phyloP scores from a whole-genome alignment of 2,113 vertebrate genomes.

The Lontra canadensis region DNA sequence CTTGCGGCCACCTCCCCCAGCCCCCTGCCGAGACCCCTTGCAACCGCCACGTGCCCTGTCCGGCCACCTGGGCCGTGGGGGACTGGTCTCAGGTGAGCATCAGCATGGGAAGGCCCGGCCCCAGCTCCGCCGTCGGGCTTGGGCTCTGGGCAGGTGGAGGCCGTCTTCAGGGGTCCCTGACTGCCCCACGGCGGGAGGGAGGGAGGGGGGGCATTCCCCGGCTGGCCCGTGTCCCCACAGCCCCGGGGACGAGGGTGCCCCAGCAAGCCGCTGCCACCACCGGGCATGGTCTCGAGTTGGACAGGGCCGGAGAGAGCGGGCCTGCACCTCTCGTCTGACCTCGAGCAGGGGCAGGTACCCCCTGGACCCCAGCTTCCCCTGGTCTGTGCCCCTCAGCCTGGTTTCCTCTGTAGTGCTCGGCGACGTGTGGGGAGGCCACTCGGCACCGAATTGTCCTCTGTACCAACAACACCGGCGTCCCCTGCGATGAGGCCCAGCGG shows the following conservation, averaged over 20 bases:
- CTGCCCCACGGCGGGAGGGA: not conserved
- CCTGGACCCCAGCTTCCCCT: not conserved
- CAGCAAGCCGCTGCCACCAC: not conserved
- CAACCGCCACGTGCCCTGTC: constrained; percentile 88
- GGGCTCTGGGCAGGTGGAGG: not conserved
- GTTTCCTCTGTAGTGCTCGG: constrained; percentile 87
- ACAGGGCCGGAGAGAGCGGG: not conserved
- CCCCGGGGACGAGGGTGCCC: not conserved
- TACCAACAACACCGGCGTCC: constrained; percentile 80
- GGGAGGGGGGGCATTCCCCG: not conserved
- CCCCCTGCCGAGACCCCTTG: constrained; percentile 85
- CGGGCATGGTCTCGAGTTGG: not conserved
- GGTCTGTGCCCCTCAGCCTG: not conserved
- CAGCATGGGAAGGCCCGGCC: accelerated
- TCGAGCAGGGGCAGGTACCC: not conserved
- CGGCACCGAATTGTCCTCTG: constrained; percentile 87
- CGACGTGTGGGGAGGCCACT: constrained; percentile 88
- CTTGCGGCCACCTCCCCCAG: constrained; percentile 87
- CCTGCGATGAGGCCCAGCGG: constrained; percentile 85
- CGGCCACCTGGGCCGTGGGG: constrained; percentile 89
- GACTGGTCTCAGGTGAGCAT: constrained; percentile 93
- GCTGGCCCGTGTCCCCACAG: not conserved
- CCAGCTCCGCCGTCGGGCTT: accelerated
- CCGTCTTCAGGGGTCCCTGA: too few species aligned
- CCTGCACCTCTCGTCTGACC: not conserved